Conservation (phyloP, 2,797 vertebrate species). For the Sebastes aleutianus region DNA sequence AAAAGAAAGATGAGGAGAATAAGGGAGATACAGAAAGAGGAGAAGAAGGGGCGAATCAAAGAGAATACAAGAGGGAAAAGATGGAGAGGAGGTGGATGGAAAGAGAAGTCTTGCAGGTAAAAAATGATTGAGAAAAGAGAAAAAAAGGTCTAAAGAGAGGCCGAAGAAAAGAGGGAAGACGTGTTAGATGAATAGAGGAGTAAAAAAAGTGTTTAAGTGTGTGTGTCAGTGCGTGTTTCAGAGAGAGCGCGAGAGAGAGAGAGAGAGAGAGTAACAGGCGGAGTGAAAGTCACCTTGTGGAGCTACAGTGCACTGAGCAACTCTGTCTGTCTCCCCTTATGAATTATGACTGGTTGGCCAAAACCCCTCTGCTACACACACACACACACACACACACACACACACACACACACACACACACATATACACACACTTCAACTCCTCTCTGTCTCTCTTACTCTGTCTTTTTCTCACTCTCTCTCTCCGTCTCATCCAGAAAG, state of each 20-base stretch:
- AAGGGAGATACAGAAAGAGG: conserved; percentile 3
- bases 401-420: not conserved
- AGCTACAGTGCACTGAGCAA: conserved; percentile 60
- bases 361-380: conserved; percentile 31
- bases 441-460: not conserved
- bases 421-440: not conserved
- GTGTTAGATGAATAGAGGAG: not conserved
- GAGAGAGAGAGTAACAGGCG: not conserved
- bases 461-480: conserved; percentile 5
- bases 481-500: conserved; percentile 56
- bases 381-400: conserved; percentile 3
- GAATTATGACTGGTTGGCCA: conserved; percentile 75
- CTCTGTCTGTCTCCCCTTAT: conserved; percentile 72
- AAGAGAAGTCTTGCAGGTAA: not conserved
- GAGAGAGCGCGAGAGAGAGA: not conserved
- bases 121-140: not conserved
- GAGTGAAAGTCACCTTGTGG: conserved; percentile 82
- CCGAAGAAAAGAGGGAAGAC: not conserved
- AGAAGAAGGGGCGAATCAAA: not conserved
- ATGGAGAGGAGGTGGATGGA: not conserved
- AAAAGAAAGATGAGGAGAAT: not conserved
- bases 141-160: not conserved
- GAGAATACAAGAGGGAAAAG: not conserved
- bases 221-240: not conserved
- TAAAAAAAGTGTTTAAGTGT: not conserved